Percentiles rank a stretch among this genome's conserved stretches.
Conservation (phyloP, 92 coral and sea anemone genomes). For the Bergia puertoricense region DNA sequence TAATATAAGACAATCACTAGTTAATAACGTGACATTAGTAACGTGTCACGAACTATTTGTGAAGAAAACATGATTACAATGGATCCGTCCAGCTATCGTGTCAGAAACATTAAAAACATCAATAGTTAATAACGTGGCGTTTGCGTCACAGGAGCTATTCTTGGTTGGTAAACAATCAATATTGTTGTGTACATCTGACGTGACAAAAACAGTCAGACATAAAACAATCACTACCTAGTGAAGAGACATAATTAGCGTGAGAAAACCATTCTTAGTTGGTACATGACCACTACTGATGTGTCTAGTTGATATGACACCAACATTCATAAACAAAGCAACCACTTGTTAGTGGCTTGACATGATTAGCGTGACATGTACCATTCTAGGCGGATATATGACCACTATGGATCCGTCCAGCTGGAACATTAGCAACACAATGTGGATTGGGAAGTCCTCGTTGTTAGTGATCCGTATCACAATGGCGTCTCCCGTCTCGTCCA, state of each 20-base stretch:
- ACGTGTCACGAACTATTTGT: too few species aligned
- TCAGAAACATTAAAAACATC: too few species aligned
- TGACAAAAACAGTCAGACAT: not conserved
- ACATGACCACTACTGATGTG: not conserved
- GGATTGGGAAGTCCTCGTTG: constrained; percentile 31
- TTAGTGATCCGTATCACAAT: constrained; percentile 19
- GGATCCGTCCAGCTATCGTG: too few species aligned
- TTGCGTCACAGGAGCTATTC: too few species aligned
- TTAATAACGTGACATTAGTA: too few species aligned
- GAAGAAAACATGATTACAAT: too few species aligned
- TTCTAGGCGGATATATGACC: constrained; percentile 9
- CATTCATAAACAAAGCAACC: not conserved
- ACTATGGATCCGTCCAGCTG: constrained; percentile 19
- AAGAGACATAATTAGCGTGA: too few species aligned
- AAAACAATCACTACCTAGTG: not conserved
- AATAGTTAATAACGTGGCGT: too few species aligned
- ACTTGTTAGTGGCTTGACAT: too few species aligned
- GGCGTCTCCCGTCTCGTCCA: constrained; percentile 28
- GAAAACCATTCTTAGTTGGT: constrained; percentile 1
- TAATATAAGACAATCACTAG: too few species aligned
- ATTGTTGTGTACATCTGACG: not conserved
- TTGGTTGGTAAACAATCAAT: too few species aligned
- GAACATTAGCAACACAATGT: constrained; percentile 10
- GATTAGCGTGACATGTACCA: not conserved
- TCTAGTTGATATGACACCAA: not conserved